Conservation (phyloP, 1,140 invertebrate species). For the Drosophila suzukii region DNA sequence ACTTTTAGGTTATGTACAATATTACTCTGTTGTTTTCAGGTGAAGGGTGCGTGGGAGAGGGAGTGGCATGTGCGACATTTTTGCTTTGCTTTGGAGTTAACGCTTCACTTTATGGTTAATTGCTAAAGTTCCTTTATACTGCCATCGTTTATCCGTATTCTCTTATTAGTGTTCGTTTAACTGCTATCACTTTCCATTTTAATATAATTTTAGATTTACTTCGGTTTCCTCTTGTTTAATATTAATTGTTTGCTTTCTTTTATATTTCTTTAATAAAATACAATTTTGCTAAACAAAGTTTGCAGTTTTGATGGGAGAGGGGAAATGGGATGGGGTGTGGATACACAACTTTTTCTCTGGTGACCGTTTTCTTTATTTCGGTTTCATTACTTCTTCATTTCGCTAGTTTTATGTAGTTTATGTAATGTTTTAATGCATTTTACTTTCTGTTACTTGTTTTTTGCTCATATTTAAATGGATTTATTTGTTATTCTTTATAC, state of each 20-base stretch:
- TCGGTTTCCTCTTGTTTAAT: slow-evolving; percentile 39
- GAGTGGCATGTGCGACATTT: slow-evolving; percentile 32
- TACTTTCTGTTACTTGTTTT: slow-evolving; percentile 40
- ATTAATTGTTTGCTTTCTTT: slow-evolving; percentile 52
- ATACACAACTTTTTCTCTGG: slow-evolving; percentile 44
- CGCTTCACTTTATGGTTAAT: slow-evolving; percentile 50
- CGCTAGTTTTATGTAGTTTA: slow-evolving; percentile 60
- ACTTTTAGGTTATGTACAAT: slow-evolving; percentile 72
- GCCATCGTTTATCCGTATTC: slow-evolving; percentile 41
- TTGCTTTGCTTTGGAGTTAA: slow-evolving; percentile 28
- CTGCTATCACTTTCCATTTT: slow-evolving; percentile 76
- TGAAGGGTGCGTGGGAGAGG: slow-evolving; percentile 14
- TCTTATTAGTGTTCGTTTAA: slow-evolving; percentile 65
- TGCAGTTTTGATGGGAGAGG: slow-evolving; percentile 28
- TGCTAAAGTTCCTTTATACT: slow-evolving; percentile 54
- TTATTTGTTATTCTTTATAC: slow-evolving; percentile 45
- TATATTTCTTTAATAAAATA: slow-evolving; percentile 62
- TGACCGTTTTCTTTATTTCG: slow-evolving; percentile 16
- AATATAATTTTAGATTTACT: slow-evolving; percentile 51
- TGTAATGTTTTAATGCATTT: slow-evolving; percentile 61
- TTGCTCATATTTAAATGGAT: slow-evolving; percentile 52
- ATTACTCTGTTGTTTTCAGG: slow-evolving; percentile 41
- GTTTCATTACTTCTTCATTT: slow-evolving; percentile 41
- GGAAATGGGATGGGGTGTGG: slow-evolving; percentile 1
- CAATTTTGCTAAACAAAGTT: slow-evolving; percentile 74